Base-by-base conservation (phyloP, 2,113 vertebrate genomes). In the Apodemus speciosus region DNA sequence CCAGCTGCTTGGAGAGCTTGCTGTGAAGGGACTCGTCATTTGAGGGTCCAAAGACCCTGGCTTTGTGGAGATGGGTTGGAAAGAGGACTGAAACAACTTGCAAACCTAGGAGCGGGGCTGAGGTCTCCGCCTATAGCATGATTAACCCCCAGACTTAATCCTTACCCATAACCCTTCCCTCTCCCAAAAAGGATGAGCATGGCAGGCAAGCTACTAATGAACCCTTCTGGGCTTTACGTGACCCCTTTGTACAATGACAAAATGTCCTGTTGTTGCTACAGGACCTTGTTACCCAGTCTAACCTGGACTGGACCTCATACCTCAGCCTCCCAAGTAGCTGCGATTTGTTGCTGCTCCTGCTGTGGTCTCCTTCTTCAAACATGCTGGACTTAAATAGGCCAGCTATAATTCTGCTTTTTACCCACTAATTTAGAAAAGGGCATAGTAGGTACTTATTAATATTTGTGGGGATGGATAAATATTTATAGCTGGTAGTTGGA, bases 391-490 rank as follows among this genome's bases (percentile, higher is more conserved):
- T 75, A 21, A 58, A 75, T 27, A 38, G 32, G 40, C 43, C 49
- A 79, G 73, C 38, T 51, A 25, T 79, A 79, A 87, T 64, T 84
- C 75, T 79, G 77, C 64, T 38, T 62, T 72, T 85, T 91, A 46
- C 49, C 85, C 20, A 75, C 18, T 23, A 53, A 60, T 81, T 89
- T 88, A 86, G 60, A 92, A 76, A 21, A 51, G n/a, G 18, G 51
- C 43, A 64, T 69, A 88, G 86, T 88, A 93, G 69, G 9, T 93
- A 40, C 75, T 56, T 30, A 53, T 83, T 86, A 91, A 68, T 86
- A 86, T 51, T 60, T 89, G 46, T 75, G 88, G 58, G 35, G 76
- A 69, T 66, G 46, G 90, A 71, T 91, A 76, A 85, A 60, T 95
- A 72, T 43, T 89, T 83, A 13, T 95, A 76, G 49, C 23, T 87